These are phyloP conservation scores for Sapayoa aenigma DNA, from an alignment of 2,113 vertebrate species.

Conservation along the genomic window DNA sequence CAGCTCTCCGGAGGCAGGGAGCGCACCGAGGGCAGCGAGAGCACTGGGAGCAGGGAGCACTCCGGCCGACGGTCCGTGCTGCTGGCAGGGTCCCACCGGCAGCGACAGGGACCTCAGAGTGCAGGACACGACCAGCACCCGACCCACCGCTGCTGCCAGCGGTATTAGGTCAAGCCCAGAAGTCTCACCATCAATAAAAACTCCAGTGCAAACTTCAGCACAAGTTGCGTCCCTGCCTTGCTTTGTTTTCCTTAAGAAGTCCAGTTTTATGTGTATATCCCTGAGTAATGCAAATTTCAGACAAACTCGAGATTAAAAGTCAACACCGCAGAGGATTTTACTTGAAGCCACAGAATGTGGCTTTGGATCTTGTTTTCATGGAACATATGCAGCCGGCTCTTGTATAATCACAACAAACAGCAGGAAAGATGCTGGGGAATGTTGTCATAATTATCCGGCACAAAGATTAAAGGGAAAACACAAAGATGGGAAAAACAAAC, in stretches of 20 bases:
- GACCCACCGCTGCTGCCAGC: background rate
- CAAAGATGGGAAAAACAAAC: background rate
- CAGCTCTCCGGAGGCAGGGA: background rate
- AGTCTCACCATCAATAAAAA: background rate
- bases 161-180: background rate
- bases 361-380: background rate
- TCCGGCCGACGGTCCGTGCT: background rate
- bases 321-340: background rate
- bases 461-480: conserved; percentile 21
- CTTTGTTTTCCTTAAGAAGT: background rate
- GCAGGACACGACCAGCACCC: background rate
- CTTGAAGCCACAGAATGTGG: background rate
- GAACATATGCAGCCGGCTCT: background rate
- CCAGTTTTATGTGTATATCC: background rate
- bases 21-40: background rate
- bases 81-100: background rate
- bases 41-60: background rate
- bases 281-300: background rate
- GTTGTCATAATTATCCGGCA: conserved; percentile 16
- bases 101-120: background rate
- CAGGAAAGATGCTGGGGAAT: conserved; percentile 38
- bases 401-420: conserved; percentile 26
- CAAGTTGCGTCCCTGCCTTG: background rate
- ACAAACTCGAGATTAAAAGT: background rate
- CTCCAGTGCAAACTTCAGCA: background rate